Evolutionary conservation across 2,113 vertebrate species (phyloP), one percentile per base, ranked within the genome.

Genomic region (Orcinus orca): DNA sequence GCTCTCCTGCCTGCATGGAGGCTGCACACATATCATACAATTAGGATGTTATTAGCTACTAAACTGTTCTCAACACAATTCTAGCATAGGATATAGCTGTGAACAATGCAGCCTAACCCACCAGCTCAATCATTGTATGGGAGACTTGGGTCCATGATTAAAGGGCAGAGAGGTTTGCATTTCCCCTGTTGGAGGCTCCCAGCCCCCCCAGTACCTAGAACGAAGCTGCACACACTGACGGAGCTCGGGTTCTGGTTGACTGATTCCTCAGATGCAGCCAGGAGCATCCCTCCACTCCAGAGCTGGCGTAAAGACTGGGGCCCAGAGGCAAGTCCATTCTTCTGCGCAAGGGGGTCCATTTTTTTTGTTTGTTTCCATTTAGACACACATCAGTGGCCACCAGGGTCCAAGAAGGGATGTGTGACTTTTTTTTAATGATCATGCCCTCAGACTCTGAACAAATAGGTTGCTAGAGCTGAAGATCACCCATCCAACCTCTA

Each of bases 11-110:
- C 47, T 44, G 0, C 1, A 6, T 3, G 60, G 18, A 36, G 76
- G 38, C 36, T n/a, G 31, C 29, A 25, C 17, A n/a, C 26, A 21
- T 1, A 3, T 13, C 21, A 1, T 0, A 12, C 4, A 10, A 20
- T 6, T 5, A 26, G 70, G 82, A 2, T 20, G 25, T 9, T 20
- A 23, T n/a, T n/a, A 62, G 55, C 26, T 31, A 44, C 9, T 36
- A 5, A 18, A 20, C 2, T 11, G n/a, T 10, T 47, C 31, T 53
- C 76, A n/a, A 3, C 2, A 5, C 36, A 82, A 17, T 10, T 53
- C 31, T 23, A 8, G 26, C 7, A 8, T 0, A 7, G 1, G n/a
- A 1, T 1, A 18, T 0, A 21, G 33, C 10, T 38, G 33, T 53
- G 60, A 68, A 36, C n/a, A 31, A 14, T 10, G 5, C 20, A 1